These are phyloP conservation scores for roundworm (Caenorhabditis elegans) DNA, from an alignment of 1,140 invertebrate genomes.

Conservation along the genomic window DNA sequence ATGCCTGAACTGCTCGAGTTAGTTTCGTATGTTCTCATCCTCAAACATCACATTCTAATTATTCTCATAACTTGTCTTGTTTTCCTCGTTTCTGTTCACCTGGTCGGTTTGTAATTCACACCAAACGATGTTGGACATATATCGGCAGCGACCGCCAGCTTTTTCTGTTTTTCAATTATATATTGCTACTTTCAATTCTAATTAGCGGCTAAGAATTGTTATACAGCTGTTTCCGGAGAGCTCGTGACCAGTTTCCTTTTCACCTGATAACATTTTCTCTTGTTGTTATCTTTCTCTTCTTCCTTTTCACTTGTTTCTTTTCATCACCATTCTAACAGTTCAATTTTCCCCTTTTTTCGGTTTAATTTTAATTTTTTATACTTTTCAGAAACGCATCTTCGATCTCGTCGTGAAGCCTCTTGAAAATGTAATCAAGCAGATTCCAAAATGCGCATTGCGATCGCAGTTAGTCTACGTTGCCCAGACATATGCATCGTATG, in stretches of 20 bases:
- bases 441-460: slow-evolving; percentile 29
- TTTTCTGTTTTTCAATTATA: neutral
- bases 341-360: too few relatives aligned
- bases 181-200: neutral
- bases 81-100: neutral
- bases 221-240: slow-evolving; percentile 26
- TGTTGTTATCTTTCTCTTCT: neutral
- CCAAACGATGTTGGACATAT: too few relatives aligned
- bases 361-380: slow-evolving; percentile 5
- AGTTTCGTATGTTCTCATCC: neutral
- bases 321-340: neutral
- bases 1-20: neutral
- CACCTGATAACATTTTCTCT: neutral
- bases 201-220: neutral
- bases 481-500: slow-evolving; percentile 34
- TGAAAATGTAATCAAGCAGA: neutral
- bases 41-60: neutral
- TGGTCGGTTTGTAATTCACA: neutral
- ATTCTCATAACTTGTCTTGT: neutral
- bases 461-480: slow-evolving; percentile 7
- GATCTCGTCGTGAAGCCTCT: slow-evolving; percentile 31
- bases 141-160: too few relatives aligned
- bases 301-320: neutral
- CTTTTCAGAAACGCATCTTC: slow-evolving; percentile 44
- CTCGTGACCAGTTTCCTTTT: neutral